Percentiles rank a stretch among this genome's conserved stretches.
Conservation (phyloP, 2,888 invertebrate species). For the Drosophila sordidula region DNA sequence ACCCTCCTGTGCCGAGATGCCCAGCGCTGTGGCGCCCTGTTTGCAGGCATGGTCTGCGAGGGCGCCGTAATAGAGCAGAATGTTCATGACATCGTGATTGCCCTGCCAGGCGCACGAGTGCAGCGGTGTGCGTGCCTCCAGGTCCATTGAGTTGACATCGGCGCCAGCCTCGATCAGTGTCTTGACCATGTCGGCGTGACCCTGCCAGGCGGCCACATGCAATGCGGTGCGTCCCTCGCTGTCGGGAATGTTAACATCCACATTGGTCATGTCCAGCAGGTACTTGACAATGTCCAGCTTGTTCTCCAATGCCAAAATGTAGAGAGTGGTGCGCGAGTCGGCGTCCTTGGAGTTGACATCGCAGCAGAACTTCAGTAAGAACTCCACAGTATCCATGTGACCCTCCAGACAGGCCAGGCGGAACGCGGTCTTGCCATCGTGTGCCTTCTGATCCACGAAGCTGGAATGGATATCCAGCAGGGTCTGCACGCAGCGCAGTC, state of each 20-base stretch:
- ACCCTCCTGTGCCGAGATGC: constrained; percentile 98
- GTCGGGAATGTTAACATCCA: constrained; percentile 94
- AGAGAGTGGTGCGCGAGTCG: constrained; percentile 95
- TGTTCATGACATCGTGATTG: constrained; percentile 92
- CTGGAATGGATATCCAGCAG: constrained; percentile 91
- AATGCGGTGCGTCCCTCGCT: constrained; percentile 95
- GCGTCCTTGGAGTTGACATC: constrained; percentile 96
- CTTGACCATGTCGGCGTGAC: constrained; percentile 96
- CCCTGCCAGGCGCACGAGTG: constrained; percentile 99
- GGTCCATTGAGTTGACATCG: constrained; percentile 94
- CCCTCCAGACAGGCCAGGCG: constrained; percentile 87
- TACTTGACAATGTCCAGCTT: constrained; percentile 93
- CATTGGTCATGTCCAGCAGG: constrained; percentile 90
- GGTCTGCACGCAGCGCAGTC: constrained; percentile 87
- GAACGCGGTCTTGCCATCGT: constrained; percentile 95
- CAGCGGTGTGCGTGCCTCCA: constrained; percentile 94
- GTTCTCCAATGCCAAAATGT: constrained; percentile 95
- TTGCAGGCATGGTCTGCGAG: constrained; percentile 95
- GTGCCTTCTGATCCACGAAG: constrained; percentile 93
- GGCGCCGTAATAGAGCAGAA: constrained; percentile 92
- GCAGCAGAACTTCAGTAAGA: constrained; percentile 90
- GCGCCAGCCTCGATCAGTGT: constrained; percentile 89
- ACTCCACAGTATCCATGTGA: constrained; percentile 89
- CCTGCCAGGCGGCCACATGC: constrained; percentile 97
- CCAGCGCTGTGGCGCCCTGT: constrained; percentile 97